Conservation (phyloP, 2,888 invertebrate species). For the Pollenia labialis region DNA sequence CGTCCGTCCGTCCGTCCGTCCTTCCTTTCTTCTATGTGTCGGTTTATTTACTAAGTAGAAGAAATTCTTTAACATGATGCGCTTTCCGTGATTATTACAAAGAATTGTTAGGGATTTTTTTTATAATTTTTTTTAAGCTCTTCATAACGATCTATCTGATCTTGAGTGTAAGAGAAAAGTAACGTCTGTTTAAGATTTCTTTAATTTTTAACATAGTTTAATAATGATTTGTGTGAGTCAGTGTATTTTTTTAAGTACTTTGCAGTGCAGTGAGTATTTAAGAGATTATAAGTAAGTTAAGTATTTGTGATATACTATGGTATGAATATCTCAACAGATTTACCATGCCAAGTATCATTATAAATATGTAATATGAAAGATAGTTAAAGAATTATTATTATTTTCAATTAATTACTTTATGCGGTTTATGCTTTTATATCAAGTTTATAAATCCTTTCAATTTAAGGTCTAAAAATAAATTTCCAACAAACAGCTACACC, state of each 20-base stretch:
- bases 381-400: background rate
- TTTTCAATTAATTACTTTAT: background rate
- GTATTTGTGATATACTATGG: constrained; percentile 56
- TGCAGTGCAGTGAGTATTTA: constrained; percentile 16
- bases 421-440: too few species aligned
- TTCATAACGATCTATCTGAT: constrained; percentile 64
- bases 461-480: too few species aligned
- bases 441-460: too few species aligned
- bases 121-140: constrained; percentile 25
- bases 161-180: constrained; percentile 35
- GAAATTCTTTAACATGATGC: constrained; percentile 66
- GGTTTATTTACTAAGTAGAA: constrained; percentile 56
- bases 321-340: constrained; percentile 43
- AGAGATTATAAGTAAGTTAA: constrained; percentile 33
- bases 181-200: constrained; percentile 54
- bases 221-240: constrained; percentile 50
- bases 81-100: constrained; percentile 58
- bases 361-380: constrained; percentile 38
- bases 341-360: constrained; percentile 33
- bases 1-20: background rate
- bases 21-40: constrained; percentile 18
- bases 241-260: background rate
- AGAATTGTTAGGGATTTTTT: constrained; percentile 58
- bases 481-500: too few species aligned
- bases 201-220: constrained; percentile 60